Percentiles rank a stretch among this genome's conserved stretches.
Conservation (phyloP, 2,888 invertebrate genomes). For the Brachypalpus laphriformis region DNA sequence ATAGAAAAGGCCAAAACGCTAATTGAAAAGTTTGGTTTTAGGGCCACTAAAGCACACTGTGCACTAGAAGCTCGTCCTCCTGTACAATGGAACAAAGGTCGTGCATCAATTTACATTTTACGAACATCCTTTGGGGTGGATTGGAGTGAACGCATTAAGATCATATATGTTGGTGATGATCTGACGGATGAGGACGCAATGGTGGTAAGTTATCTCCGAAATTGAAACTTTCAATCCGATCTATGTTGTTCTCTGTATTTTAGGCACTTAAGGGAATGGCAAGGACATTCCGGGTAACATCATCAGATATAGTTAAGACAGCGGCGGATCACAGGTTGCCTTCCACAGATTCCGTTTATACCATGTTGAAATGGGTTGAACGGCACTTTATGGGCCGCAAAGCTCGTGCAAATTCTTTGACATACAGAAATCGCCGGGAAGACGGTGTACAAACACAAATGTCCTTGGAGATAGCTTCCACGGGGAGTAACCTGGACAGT, state of each 20-base stretch:
- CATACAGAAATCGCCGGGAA: conserved; percentile 86
- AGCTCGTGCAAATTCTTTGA: conserved; percentile 88
- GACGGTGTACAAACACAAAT: conserved; percentile 91
- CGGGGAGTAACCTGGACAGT: conserved; percentile 79
- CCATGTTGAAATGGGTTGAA: conserved; percentile 95
- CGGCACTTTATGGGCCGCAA: conserved; percentile 91
- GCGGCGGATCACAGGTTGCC: conserved; percentile 94
- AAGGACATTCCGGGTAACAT: conserved; percentile 94
- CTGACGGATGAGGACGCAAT: conserved; percentile 95
- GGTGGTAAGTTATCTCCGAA: conserved; percentile 85
- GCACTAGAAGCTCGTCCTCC: conserved; percentile 96
- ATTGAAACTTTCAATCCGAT: background rate
- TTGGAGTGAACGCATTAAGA: conserved; percentile 94
- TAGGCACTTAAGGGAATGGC: conserved; percentile 97
- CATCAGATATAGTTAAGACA: conserved; percentile 92
- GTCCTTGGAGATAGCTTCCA: conserved; percentile 85
- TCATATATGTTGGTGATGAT: conserved; percentile 95
- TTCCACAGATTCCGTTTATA: conserved; percentile 94
- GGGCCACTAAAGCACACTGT: conserved; percentile 91
- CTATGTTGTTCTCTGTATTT: conserved; percentile 6
- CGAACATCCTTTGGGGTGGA: conserved; percentile 95
- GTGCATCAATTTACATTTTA: conserved; percentile 94
- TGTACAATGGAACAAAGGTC: conserved; percentile 94
- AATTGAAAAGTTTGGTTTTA: conserved; percentile 90
- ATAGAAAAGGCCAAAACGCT: conserved; percentile 88